Base-by-base conservation (phyloP, 2,113 vertebrate species). In the Catharus bicknelli region DNA sequence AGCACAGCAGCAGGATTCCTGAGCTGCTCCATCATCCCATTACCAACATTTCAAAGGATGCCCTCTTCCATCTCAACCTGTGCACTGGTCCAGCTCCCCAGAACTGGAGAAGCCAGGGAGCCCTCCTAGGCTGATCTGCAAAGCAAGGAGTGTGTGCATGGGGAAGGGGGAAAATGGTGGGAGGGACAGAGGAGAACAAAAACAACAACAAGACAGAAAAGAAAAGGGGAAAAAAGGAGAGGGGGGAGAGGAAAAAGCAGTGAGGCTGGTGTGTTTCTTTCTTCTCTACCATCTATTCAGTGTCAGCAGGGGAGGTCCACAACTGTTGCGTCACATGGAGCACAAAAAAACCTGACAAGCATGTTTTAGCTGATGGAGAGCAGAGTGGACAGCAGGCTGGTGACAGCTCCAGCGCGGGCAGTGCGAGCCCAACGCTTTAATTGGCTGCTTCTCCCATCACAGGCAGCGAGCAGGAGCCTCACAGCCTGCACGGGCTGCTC, bases 291-390 rank as follows among this genome's bases (percentile, higher is more conserved):
- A 40, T 83, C 74, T 87, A 90, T 93, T 90, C 82, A 83, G 72
- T 29, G 40, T 78, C 91, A 91, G 90, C 89, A 95, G 87, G 96
- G 93, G 91, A 95, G 93, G 85, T 91, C 87, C 88, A 96, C 91
- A 94, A 96, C 90, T 91, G 95, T 94, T 95, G 94, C 91, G 3
- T 96, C 93, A 94, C n/a, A 0, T 4, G 81, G 86, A 83, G 55
- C 78, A 91, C 93, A 94, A 92, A 93, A 92, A 89, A 47, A 4
- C 78, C 89, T 80, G 91, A 94, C 84, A 88, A 94, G 91, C n/a
- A 1, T 83, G 78, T 91, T 93, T 80, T 45, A 86, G 82, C 85
- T 94, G 94, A 93, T 67, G 94, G 91, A 92, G 91, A 96, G 78
- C 91, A 90, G 90, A 86, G 84, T 57, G 96, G 95, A 94, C 93